These are phyloP conservation scores for Leptodactylus fallax DNA, from an alignment of 2,797 vertebrate species.

Conservation along the genomic window DNA sequence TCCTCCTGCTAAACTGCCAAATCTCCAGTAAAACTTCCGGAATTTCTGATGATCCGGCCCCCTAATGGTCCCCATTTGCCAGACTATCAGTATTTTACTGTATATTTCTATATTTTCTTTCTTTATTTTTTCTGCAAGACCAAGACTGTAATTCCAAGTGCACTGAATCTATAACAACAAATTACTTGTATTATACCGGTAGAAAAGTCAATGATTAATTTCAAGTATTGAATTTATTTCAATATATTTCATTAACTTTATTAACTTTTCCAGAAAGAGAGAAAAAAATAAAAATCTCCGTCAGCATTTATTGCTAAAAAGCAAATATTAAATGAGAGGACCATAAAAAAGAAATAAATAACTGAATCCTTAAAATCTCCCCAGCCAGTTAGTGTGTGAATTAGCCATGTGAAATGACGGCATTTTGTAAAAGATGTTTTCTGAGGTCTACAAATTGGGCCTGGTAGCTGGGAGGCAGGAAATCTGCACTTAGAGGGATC, in stretches of 20 bases:
- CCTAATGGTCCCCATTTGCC: neutral
- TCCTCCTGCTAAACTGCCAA: neutral
- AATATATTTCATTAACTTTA: conserved; percentile 60
- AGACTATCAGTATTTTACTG: neutral
- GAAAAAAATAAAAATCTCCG: conserved; percentile 17
- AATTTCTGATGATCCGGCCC: neutral
- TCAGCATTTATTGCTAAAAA: conserved; percentile 54
- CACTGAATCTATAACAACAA: conserved; percentile 57
- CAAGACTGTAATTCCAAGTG: conserved; percentile 26
- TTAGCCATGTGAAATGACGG: conserved; percentile 38
- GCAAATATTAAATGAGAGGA: conserved; percentile 52
- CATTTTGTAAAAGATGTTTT: conserved; percentile 11
- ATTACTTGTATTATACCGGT: conserved; percentile 55
- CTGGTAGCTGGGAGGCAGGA: conserved; percentile 35
- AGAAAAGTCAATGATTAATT: conserved; percentile 62
- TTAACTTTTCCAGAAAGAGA: conserved; percentile 37
- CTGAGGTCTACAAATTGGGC: conserved; percentile 32
- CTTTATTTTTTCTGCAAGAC: conserved; percentile 12
- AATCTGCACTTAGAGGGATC: conserved; percentile 54
- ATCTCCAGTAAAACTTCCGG: neutral
- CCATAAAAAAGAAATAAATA: conserved; percentile 10
- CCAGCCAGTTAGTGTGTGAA: conserved; percentile 8
- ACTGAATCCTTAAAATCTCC: conserved; percentile 5
- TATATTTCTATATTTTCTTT: neutral
- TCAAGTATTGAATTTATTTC: conserved; percentile 61